These are phyloP conservation scores for Agrotis ipsilon DNA, from an alignment of 2,888 invertebrate genomes.

Conservation along the genomic window DNA sequence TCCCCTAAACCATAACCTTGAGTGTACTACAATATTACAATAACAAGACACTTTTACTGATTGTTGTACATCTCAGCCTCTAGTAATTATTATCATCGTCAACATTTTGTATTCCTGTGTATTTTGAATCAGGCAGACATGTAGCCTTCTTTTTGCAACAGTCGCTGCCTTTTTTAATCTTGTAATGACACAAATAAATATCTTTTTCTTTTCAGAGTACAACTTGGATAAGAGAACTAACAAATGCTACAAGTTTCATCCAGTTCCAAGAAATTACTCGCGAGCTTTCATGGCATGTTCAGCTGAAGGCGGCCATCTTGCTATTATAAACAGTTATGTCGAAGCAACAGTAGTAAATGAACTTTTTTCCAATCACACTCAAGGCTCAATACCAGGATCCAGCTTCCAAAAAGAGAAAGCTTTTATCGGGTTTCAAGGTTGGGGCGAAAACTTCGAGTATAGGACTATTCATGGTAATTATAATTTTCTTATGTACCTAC, in stretches of 20 bases:
- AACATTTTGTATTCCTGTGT: background rate
- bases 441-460: constrained; percentile 8
- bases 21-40: background rate
- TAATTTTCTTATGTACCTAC: background rate
- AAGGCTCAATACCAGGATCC: background rate
- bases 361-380: constrained; percentile 34
- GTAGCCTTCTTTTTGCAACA: too few species aligned
- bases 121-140: too few species aligned
- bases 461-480: constrained; percentile 26
- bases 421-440: constrained; percentile 33
- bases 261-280: constrained; percentile 69
- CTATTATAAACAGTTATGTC: constrained; percentile 73
- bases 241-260: constrained; percentile 80
- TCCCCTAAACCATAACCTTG: too few species aligned
- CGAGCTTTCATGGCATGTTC: constrained; percentile 75
- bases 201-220: constrained; percentile 19
- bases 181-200: background rate
- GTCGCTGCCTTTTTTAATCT: background rate
- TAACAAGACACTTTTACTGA: background rate
- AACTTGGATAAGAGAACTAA: constrained; percentile 45
- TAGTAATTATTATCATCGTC: background rate
- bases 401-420: constrained; percentile 12
- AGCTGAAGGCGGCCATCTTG: constrained; percentile 76
- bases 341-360: constrained; percentile 69
- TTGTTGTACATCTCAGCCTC: background rate